phyloP scores from a whole-genome alignment of 1,140 invertebrate genomes.

The Triops cancriformis region DNA sequence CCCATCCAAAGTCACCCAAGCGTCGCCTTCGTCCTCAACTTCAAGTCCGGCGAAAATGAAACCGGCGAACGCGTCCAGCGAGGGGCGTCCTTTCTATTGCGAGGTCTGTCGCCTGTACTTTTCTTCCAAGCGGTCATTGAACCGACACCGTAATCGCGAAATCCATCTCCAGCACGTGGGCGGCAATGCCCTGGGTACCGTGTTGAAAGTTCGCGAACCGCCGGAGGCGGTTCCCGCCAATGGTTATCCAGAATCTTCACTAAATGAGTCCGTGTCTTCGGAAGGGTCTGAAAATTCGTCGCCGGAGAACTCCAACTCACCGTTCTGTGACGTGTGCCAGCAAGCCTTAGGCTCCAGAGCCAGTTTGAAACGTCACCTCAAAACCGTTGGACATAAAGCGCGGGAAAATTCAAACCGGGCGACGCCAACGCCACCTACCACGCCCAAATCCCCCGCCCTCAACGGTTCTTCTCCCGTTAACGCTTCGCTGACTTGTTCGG shows the following conservation, averaged over 20 bases:
- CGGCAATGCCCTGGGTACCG: too few relatives aligned
- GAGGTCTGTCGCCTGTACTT: neutral
- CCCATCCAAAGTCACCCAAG: too few relatives aligned
- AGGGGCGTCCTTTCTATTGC: neutral
- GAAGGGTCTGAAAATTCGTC: too few relatives aligned
- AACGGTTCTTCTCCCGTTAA: neutral
- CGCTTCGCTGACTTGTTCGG: neutral
- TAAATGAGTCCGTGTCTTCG: too few relatives aligned
- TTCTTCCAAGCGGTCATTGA: neutral
- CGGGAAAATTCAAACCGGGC: neutral
- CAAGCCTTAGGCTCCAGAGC: neutral
- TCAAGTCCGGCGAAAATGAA: neutral
- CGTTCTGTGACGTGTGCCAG: neutral
- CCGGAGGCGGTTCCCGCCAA: too few relatives aligned
- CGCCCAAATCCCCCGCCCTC: neutral
- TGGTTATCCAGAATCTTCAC: too few relatives aligned
- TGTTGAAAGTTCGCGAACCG: neutral
- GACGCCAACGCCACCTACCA: neutral
- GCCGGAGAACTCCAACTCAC: neutral
- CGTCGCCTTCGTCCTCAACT: too few relatives aligned
- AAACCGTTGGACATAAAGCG: neutral
- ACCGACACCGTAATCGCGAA: neutral
- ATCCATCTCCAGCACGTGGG: neutral
- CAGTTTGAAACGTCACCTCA: neutral
- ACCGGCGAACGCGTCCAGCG: neutral